A percentile compares a stretch with the other conserved stretches of the same genome.
phyloP scores from a whole-genome alignment of 2,113 vertebrate species.

The Patagioenas fasciata region DNA sequence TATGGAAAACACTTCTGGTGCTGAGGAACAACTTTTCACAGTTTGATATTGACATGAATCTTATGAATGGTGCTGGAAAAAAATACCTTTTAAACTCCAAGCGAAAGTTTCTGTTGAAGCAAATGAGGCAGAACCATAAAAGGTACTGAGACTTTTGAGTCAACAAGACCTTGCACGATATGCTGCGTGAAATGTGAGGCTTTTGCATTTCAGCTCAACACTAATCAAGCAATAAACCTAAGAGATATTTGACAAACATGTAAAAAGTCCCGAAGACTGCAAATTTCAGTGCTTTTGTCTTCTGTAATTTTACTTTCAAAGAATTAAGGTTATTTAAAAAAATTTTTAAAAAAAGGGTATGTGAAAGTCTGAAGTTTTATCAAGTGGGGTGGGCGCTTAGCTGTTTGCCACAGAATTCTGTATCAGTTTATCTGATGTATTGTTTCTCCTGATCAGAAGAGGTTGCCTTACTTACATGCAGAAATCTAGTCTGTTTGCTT shows the following conservation, averaged over 20 bases:
- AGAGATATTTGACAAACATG: background rate
- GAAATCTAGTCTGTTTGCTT: background rate
- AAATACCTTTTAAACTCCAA: background rate
- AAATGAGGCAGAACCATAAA: background rate
- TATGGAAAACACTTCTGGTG: background rate
- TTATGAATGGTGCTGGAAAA: background rate
- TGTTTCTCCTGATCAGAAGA: background rate
- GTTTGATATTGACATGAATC: background rate
- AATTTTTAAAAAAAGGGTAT: background rate
- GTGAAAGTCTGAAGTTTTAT: background rate
- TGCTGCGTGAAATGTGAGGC: background rate
- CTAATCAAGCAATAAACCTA: background rate
- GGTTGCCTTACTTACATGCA: background rate
- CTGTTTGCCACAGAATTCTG: background rate
- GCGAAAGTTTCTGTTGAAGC: background rate
- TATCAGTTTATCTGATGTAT: background rate
- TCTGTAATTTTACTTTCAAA: background rate
- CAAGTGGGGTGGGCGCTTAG: background rate
- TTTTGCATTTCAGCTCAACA: background rate
- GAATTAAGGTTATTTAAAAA: background rate
- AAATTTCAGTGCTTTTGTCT: background rate
- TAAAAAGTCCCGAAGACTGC: background rate
- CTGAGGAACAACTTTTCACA: conserved; percentile 5
- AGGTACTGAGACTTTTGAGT: background rate
- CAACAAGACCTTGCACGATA: background rate